Evolutionary conservation across 2,113 vertebrate species (phyloP), one percentile per base, ranked within the genome.

Genomic region (Cromileptes altivelis): DNA sequence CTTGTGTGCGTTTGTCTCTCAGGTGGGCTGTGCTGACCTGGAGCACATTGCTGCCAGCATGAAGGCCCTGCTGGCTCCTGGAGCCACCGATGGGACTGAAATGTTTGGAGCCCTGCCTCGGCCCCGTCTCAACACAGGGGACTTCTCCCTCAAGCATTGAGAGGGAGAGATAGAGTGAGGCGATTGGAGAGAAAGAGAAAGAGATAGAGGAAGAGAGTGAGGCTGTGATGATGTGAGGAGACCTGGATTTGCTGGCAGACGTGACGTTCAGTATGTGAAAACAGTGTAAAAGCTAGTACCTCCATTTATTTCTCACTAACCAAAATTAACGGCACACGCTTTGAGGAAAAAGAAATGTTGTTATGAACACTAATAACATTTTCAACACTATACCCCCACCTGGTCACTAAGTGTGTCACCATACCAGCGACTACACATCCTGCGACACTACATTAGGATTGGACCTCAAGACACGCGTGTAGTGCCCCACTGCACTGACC

Each of bases 31-130:
- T 3, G 96, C 97, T 0, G 97, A 98, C 91, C 94, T 98, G 86
- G 97, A 98, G 75, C 96, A 97, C 85, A 98, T 98, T 27, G 97
- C 97, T 0, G 97, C 97, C 76, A 98, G 97, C 73, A 98, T 98
- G 97, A 96, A 97, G 70, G 97, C 97, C 2, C 95, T 98, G 62
- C 92, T 98, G 78, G 96, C 96, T 62, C 95, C 97, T 4, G 95
- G 97, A 10, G 97, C 97, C 85, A 96, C 95, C 0, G 97, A 98
- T 0, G 96, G 96, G 79, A 97, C 97, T 0, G 97, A 98, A 91
- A 97, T 98, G 93, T 98, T 98, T 4, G 97, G 97, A 13, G 97
- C 97, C 18, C 94, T 98, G 82, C 97, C 97, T 2, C 95, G 97
- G 3, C 97, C 97, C 0, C 95, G 97, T 0, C 96, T 98, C 88